These are phyloP conservation scores for Bombus huntii DNA, from an alignment of 1,140 invertebrate genomes.

Conservation along the genomic window DNA sequence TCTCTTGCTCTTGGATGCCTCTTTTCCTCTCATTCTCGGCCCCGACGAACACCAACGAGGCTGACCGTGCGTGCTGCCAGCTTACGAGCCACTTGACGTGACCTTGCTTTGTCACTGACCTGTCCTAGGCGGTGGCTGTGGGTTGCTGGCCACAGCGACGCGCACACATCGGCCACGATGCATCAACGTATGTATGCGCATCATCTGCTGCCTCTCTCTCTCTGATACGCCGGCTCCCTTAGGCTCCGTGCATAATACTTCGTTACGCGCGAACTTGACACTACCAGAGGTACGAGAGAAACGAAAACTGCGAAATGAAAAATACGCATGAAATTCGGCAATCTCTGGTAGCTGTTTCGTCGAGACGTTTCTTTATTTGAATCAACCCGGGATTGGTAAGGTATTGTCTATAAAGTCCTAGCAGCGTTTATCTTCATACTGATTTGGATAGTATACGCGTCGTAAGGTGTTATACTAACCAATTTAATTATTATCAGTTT, in stretches of 20 bases:
- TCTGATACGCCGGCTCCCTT: slow-evolving; percentile 23
- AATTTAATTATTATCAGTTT: too few relatives aligned
- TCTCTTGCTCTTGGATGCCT: neutral
- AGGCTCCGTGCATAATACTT: slow-evolving; percentile 9
- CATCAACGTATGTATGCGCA: neutral
- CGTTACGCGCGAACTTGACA: slow-evolving; percentile 31
- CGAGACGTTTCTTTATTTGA: too few relatives aligned
- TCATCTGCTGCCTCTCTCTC: slow-evolving; percentile 18
- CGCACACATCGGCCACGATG: neutral
- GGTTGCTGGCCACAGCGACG: slow-evolving; percentile 51
- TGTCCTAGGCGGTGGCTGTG: slow-evolving; percentile 76
- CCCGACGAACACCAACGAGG: neutral
- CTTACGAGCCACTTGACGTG: slow-evolving; percentile 66
- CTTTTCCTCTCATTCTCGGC: neutral
- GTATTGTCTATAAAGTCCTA: too few relatives aligned
- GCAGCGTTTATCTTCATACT: too few relatives aligned
- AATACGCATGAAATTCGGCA: too few relatives aligned
- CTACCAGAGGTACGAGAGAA: neutral
- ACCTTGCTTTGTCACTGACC: slow-evolving; percentile 82
- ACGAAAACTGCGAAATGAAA: too few relatives aligned
- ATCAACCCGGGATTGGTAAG: too few relatives aligned
- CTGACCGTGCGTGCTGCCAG: slow-evolving; percentile 36
- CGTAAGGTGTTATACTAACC: too few relatives aligned
- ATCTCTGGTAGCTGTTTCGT: too few relatives aligned
- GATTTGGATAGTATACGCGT: too few relatives aligned